A percentile compares a stretch with the other conserved stretches of the same genome.
Evolutionary conservation across 2,113 vertebrate genomes (phyloP).

Genomic region (Hyperopisus bebe): DNA sequence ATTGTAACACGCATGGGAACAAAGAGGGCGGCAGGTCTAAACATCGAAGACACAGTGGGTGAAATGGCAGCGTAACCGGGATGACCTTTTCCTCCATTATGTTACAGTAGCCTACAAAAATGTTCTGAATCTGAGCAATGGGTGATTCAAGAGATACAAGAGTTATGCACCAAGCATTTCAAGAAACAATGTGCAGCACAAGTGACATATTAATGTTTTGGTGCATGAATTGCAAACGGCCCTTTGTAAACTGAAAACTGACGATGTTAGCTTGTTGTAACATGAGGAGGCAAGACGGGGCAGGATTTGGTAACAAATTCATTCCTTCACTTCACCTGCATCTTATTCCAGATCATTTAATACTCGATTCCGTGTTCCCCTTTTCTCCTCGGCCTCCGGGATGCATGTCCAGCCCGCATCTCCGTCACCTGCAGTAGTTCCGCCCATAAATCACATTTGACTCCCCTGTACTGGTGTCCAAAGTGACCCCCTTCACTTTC

Average conservation of each 20-base stretch:
- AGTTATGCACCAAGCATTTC: background rate
- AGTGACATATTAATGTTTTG: background rate
- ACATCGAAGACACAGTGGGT: background rate
- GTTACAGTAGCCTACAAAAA: background rate
- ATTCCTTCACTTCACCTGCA: background rate
- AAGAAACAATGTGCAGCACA: background rate
- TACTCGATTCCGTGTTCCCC: background rate
- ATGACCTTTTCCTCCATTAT: background rate
- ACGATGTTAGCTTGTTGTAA: background rate
- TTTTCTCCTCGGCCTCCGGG: background rate
- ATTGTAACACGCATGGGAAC: background rate
- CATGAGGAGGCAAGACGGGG: background rate
- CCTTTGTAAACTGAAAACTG: background rate
- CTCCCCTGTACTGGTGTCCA: background rate
- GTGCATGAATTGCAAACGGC: background rate
- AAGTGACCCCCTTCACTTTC: background rate
- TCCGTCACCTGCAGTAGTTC: too few species aligned
- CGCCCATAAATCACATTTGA: background rate
- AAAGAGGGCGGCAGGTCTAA: background rate
- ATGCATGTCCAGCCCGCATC: too few species aligned
- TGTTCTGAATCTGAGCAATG: background rate
- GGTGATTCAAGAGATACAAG: background rate
- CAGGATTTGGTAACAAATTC: background rate
- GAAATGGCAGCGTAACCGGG: background rate
- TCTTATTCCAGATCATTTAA: background rate